Conservation (phyloP, 2,113 vertebrate genomes). For the Corvus hawaiiensis region DNA sequence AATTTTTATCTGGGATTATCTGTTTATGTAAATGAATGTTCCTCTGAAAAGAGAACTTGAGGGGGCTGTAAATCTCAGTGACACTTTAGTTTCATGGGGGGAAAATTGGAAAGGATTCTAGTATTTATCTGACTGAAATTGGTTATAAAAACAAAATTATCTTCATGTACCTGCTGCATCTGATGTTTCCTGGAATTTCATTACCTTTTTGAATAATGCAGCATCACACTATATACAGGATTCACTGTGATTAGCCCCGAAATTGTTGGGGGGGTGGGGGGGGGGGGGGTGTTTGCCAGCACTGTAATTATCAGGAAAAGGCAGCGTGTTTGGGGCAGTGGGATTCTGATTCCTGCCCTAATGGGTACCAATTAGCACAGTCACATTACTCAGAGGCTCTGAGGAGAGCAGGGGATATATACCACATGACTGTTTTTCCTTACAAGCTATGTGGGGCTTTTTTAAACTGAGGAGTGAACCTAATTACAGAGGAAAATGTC, state of each 20-base stretch:
- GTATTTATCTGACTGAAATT: constrained; percentile 81
- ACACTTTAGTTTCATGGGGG: constrained; percentile 83
- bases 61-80: constrained; percentile 91
- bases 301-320: neutral
- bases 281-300: neutral
- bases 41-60: constrained; percentile 86
- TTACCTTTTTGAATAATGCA: constrained; percentile 73
- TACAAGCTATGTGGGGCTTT: neutral
- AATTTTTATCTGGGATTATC: constrained; percentile 99
- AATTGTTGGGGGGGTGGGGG: constrained; percentile 10
- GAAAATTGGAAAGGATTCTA: constrained; percentile 78
- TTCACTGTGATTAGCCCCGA: constrained; percentile 35
- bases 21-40: constrained; percentile 99
- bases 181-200: constrained; percentile 78
- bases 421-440: neutral
- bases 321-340: neutral
- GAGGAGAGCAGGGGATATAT: neutral
- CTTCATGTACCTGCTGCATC: constrained; percentile 74
- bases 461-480: neutral
- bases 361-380: constrained; percentile 51
- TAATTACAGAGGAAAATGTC: constrained; percentile 19
- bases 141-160: constrained; percentile 86
- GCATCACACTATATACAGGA: neutral
- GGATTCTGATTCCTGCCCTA: constrained; percentile 33
- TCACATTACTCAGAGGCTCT: neutral